phyloP scores from a whole-genome alignment of 2,888 invertebrate genomes.

The Idaea biselata region DNA sequence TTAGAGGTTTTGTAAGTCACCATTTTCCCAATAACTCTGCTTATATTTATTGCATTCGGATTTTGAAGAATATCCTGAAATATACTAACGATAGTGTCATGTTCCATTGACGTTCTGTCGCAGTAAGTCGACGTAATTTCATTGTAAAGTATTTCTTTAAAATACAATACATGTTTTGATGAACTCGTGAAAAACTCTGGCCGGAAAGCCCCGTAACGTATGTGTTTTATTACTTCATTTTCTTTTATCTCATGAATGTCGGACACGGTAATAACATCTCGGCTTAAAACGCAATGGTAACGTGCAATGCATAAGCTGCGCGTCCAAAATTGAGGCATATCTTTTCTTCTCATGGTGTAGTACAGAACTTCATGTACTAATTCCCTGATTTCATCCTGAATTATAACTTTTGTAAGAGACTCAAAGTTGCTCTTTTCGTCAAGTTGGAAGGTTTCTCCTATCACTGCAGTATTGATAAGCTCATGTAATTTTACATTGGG shows the following conservation, averaged over 20 bases:
- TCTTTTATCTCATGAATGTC: constrained; percentile 4
- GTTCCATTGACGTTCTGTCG: constrained; percentile 20
- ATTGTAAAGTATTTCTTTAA: constrained; percentile 33
- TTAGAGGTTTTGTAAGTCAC: constrained; percentile 21
- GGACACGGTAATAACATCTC: constrained; percentile 32
- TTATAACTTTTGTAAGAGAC: constrained; percentile 27
- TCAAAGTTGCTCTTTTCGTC: constrained; percentile 28
- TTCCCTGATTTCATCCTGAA: constrained; percentile 31
- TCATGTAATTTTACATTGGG: constrained; percentile 29
- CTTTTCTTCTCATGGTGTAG: constrained; percentile 30
- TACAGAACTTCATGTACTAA: constrained; percentile 34
- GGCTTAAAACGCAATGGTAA: constrained; percentile 40
- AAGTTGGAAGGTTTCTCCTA: constrained; percentile 33
- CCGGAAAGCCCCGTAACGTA: constrained; percentile 29
- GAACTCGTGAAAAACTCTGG: constrained; percentile 35
- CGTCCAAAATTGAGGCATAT: constrained; percentile 32
- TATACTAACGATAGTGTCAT: constrained; percentile 22
- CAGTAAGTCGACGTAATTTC: constrained; percentile 28
- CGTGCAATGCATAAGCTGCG: constrained; percentile 35
- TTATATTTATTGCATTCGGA: constrained; percentile 30
- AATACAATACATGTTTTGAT: constrained; percentile 23
- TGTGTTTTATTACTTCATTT: constrained; percentile 10
- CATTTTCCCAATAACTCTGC: constrained; percentile 35
- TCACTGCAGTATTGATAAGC: constrained; percentile 31
- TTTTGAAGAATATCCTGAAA: constrained; percentile 24